Evolutionary conservation across 2,888 invertebrate species (phyloP), one percentile per base, ranked within the genome.

Genomic region (Drosophila mimetica): DNA sequence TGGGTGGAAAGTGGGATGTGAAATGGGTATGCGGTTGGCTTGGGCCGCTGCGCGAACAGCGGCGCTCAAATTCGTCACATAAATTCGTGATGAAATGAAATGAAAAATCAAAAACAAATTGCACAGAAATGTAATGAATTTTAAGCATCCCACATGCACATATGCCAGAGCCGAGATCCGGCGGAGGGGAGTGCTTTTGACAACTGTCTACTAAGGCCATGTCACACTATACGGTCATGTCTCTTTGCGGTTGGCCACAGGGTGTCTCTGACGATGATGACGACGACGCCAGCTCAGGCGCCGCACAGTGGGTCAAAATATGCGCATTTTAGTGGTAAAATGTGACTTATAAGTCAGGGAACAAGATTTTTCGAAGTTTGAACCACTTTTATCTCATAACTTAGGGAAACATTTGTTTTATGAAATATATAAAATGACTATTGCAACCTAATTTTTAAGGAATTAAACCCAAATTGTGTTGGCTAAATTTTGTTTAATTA

Each of bases 161-260:
- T 51, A 28, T 67, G 71, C 74, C 75, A 64, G 57, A 7, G 11
- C 7, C 14, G 46, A 16, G 16, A 28, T 28, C 28, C 61, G 55
- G 28, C 4, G n/a, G 52, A 13, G 36, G 20, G 71, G 76, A 53
- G 60, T 82, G 85, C 70, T 75, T 66, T 74, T 82, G 86, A 85
- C 82, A 82, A 82, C 86, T 85, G 86, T 85, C 82, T 82, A 79
- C 80, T 79, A 79, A 85, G 86, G 86, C 76, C 79, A 82, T 85
- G 82, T 82, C 82, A 86, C 74, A 86, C 74, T 86, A 80, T 80
- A 80, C 72, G 80, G 81, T 74, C 86, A 82, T 83, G 84, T 83
- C 86, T 84, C 86, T 86, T 86, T 86, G 81, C 81, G 86, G 86
- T 84, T 84, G 84, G 73, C 83, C 86, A 76, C 86, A 86, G 86